Conservation (phyloP, 2,113 vertebrate species). For the Sinocyclocheilus rhinocerous region DNA sequence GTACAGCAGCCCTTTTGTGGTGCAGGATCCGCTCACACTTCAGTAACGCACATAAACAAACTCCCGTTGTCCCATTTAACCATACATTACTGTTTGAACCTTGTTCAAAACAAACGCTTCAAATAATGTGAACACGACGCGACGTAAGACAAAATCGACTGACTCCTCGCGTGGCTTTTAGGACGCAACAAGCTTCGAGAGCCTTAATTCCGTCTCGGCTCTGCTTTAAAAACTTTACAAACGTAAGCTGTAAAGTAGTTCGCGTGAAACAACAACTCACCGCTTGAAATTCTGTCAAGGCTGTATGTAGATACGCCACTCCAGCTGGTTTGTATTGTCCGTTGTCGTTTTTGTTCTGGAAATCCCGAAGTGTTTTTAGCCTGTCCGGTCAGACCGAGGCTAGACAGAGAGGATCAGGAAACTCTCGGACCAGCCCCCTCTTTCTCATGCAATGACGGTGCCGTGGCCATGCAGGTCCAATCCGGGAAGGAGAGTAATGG, state of each 20-base stretch:
- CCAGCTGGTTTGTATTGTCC: slow-evolving; percentile 50
- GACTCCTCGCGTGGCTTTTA: slow-evolving; percentile 58
- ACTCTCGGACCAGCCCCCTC: slow-evolving; percentile 68
- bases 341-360: slow-evolving; percentile 79
- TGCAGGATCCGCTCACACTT: slow-evolving; percentile 72
- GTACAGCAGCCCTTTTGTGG: slow-evolving; percentile 66
- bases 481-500: slow-evolving; percentile 66
- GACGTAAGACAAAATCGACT: slow-evolving; percentile 64
- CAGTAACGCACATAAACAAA: slow-evolving; percentile 73
- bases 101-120: not conserved
- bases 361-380: slow-evolving; percentile 75
- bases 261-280: slow-evolving; percentile 31
- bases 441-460: slow-evolving; percentile 69
- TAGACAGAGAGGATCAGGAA: slow-evolving; percentile 78
- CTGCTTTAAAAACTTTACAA: slow-evolving; percentile 15
- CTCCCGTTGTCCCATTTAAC: slow-evolving; percentile 57
- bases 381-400: slow-evolving; percentile 78
- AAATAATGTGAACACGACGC: not conserved
- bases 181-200: not conserved
- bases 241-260: not conserved
- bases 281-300: slow-evolving; percentile 35
- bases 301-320: slow-evolving; percentile 2
- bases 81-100: not conserved
- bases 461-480: slow-evolving; percentile 69
- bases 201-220: not conserved